Evolutionary conservation across 2,888 invertebrate species (phyloP).

Genomic region (Branchipolynoe longqiensis): DNA sequence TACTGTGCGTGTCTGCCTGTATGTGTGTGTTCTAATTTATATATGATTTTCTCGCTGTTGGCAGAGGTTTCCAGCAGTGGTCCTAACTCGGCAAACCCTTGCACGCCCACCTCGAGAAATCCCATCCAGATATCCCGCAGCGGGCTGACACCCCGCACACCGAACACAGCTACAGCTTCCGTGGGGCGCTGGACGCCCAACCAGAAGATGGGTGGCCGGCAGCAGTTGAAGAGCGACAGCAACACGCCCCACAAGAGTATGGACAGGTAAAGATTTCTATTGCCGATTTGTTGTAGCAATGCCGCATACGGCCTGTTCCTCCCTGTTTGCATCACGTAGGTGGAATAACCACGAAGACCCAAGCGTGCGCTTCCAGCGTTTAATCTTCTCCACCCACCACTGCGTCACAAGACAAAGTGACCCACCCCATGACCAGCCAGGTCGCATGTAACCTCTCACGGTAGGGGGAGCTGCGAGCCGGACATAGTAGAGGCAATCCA

Average conservation of each 20-base stretch:
- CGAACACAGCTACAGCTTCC: constrained; percentile 50
- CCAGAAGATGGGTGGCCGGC: constrained; percentile 58
- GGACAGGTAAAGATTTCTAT: constrained; percentile 21
- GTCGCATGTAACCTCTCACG: too few species aligned
- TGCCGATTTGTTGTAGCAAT: neutral
- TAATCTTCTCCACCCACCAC: too few species aligned
- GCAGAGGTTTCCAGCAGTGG: neutral
- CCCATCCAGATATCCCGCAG: constrained; percentile 50
- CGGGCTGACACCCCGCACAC: constrained; percentile 67
- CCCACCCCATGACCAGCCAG: too few species aligned
- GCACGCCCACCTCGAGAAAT: constrained; percentile 47
- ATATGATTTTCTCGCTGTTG: neutral
- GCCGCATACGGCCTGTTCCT: too few species aligned
- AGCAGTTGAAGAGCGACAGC: neutral
- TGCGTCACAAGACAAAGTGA: too few species aligned
- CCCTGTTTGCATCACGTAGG: too few species aligned
- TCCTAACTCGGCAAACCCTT: constrained; percentile 2
- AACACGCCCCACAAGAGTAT: constrained; percentile 31
- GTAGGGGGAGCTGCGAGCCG: too few species aligned
- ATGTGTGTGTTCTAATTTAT: too few species aligned
- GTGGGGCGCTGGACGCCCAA: constrained; percentile 65
- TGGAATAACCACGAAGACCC: too few species aligned
- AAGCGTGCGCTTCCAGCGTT: too few species aligned
- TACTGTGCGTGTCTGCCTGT: too few species aligned
- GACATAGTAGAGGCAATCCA: too few species aligned